Percentiles rank a stretch among this genome's conserved stretches.
Conservation (phyloP, 2,888 invertebrate species). For the Alloscopus bannaensis region DNA sequence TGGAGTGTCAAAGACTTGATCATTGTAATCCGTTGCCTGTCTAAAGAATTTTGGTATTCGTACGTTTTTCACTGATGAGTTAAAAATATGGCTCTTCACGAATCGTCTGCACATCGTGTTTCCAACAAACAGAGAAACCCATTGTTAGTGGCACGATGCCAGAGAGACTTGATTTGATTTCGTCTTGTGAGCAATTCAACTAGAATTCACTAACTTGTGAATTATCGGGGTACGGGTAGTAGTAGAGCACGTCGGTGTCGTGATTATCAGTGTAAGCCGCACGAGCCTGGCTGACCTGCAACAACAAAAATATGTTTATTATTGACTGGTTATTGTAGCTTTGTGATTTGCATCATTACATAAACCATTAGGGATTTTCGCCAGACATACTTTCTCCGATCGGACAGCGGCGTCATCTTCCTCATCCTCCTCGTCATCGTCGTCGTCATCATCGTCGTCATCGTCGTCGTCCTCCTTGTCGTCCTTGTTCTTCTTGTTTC, state of each 20-base stretch:
- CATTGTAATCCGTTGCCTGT: constrained; percentile 27
- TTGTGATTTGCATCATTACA: too few relatives aligned
- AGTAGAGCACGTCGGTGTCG: constrained; percentile 70
- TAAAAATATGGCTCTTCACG: constrained; percentile 37
- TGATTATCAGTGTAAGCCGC: constrained; percentile 61
- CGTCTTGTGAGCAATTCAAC: constrained; percentile 4
- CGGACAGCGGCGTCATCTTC: constrained; percentile 66
- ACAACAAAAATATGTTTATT: constrained; percentile 6
- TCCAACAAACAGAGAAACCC: constrained; percentile 10
- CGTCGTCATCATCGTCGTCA: constrained; percentile 71
- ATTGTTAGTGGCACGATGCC: neutral
- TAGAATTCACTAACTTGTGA: constrained; percentile 65
- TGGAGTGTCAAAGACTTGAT: constrained; percentile 9
- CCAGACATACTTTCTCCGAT: constrained; percentile 68
- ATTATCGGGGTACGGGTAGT: constrained; percentile 72
- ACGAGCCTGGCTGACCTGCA: constrained; percentile 68
- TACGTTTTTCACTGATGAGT: constrained; percentile 16
- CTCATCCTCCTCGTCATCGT: constrained; percentile 71
- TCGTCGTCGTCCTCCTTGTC: constrained; percentile 71
- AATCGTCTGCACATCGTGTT: constrained; percentile 16
- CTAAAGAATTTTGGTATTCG: constrained; percentile 10
- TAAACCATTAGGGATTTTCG: neutral
- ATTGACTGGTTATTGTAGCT: too few relatives aligned
- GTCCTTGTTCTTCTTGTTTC: constrained; percentile 67
- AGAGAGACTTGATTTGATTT: neutral